These are phyloP conservation scores for Amphiduros pacificus DNA, from an alignment of 2,888 invertebrate genomes.

Conservation along the genomic window DNA sequence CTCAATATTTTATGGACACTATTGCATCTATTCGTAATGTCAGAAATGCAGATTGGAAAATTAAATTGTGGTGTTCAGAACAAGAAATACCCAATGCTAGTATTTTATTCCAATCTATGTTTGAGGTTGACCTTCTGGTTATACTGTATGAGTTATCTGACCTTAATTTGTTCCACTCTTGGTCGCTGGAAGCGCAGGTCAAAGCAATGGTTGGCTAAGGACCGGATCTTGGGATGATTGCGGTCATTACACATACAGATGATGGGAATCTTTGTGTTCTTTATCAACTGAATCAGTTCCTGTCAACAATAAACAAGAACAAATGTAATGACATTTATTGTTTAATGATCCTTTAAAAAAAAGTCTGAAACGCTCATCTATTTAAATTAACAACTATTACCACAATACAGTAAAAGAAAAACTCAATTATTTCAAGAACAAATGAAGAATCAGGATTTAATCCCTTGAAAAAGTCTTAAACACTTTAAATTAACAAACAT, in stretches of 20 bases:
- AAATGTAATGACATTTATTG: background rate
- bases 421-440: background rate
- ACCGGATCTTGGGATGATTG: conserved; percentile 84
- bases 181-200: conserved; percentile 86
- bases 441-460: too few species aligned
- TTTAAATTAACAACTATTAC: background rate
- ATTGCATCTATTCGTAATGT: too few species aligned
- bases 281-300: conserved; percentile 90
- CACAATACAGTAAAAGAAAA: background rate
- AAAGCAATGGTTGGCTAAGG: conserved; percentile 89
- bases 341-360: background rate
- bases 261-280: conserved; percentile 68
- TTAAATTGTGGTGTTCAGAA: too few species aligned
- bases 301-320: conserved; percentile 54
- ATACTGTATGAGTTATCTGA: too few species aligned
- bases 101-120: too few species aligned
- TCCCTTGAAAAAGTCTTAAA: too few species aligned
- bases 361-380: background rate
- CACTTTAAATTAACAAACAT: too few species aligned
- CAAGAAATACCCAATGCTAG: too few species aligned
- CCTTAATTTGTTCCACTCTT: conserved; percentile 85
- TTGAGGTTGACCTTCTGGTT: too few species aligned
- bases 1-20: too few species aligned
- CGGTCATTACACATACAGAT: conserved; percentile 95
- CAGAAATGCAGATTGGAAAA: too few species aligned